phyloP scores from a whole-genome alignment of 1,140 invertebrate species.

The Harlomillsia oculata region DNA sequence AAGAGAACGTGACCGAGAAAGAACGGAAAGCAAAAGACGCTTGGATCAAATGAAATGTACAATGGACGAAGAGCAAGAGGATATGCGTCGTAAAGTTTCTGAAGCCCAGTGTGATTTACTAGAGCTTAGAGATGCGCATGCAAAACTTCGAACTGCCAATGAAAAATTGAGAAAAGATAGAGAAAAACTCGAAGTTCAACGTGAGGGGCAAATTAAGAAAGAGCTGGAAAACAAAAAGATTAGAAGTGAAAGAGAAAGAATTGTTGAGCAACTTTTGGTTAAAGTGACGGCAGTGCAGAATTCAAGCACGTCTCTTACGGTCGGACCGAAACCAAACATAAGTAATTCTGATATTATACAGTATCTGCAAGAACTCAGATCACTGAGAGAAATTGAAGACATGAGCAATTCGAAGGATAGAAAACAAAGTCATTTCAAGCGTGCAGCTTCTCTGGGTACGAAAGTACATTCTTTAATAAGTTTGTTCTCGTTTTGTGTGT shows the following conservation, averaged over 20 bases:
- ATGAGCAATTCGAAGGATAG: conserved; percentile 18
- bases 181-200: conserved; percentile 68
- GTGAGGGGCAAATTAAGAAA: conserved; percentile 54
- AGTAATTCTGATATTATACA: conserved; percentile 34
- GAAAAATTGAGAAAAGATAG: conserved; percentile 79
- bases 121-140: conserved; percentile 79
- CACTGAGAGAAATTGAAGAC: conserved; percentile 23
- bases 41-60: conserved; percentile 71
- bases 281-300: background rate
- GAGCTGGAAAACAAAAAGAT: conserved; percentile 46
- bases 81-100: conserved; percentile 70
- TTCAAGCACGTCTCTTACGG: conserved; percentile 7
- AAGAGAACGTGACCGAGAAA: conserved; percentile 76
- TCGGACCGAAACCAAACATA: conserved; percentile 14
- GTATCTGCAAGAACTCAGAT: conserved; percentile 20
- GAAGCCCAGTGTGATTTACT: conserved; percentile 55
- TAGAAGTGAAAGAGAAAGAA: conserved; percentile 54
- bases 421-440: conserved; percentile 23
- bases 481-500: background rate
- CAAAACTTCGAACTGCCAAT: conserved; percentile 81
- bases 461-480: background rate
- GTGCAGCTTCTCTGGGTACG: conserved; percentile 25
- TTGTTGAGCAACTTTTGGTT: conserved; percentile 55
- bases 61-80: conserved; percentile 78
- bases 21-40: conserved; percentile 71